phyloP scores from a whole-genome alignment of 2,888 invertebrate genomes.

The Phaonia tiefii region DNA sequence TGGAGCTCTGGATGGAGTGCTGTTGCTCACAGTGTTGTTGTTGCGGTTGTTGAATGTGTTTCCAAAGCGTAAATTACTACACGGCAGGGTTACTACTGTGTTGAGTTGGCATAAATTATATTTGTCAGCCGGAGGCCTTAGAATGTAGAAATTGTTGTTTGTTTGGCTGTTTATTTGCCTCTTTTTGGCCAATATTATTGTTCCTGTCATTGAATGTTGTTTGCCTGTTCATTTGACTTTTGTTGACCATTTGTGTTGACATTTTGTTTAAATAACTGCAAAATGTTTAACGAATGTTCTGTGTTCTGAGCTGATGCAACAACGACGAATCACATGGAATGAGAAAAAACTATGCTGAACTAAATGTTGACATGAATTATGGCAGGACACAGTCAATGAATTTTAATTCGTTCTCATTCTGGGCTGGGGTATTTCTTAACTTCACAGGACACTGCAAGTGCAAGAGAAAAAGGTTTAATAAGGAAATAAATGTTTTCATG shows the following conservation, averaged over 20 bases:
- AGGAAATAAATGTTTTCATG: too few species aligned
- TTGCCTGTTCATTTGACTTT: conserved; percentile 38
- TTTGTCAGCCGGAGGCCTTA: conserved; percentile 65
- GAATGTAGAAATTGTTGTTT: conserved; percentile 61
- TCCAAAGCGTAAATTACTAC: conserved; percentile 70
- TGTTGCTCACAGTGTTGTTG: conserved; percentile 47
- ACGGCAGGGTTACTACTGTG: conserved; percentile 70
- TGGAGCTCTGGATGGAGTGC: conserved; percentile 30
- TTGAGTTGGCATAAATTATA: conserved; percentile 71
- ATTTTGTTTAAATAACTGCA: conserved; percentile 66
- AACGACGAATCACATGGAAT: neutral
- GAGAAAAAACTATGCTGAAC: conserved; percentile 59
- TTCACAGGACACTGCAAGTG: too few species aligned
- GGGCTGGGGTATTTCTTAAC: neutral
- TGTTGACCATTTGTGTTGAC: conserved; percentile 66
- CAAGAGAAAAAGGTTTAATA: too few species aligned
- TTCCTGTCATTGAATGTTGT: neutral
- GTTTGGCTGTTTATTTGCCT: conserved; percentile 36
- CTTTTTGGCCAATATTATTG: neutral
- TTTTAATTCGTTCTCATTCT: conserved; percentile 54
- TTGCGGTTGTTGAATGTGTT: conserved; percentile 63
- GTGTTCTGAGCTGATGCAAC: neutral
- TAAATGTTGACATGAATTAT: conserved; percentile 70
- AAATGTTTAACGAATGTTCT: conserved; percentile 47
- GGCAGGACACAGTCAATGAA: conserved; percentile 66